Evolutionary conservation across 1,140 invertebrate species (phyloP).

Genomic region (Aphelenchoides besseyi): DNA sequence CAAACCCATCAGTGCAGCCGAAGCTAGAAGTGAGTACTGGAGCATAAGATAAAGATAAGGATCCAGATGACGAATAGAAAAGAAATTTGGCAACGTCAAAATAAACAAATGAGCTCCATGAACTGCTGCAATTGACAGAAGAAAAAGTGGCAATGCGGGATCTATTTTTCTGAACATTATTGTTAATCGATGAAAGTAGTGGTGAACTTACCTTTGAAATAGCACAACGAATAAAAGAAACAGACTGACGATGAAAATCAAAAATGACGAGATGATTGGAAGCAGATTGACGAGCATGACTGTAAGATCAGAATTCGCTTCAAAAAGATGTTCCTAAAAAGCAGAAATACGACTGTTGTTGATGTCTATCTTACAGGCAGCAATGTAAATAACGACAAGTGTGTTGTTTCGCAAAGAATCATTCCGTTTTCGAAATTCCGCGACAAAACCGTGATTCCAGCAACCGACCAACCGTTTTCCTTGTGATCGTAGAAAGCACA

Average conservation of each 20-base stretch:
- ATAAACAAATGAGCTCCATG: conserved; percentile 26
- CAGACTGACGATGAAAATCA: conserved; percentile 26
- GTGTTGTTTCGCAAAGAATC: conserved; percentile 39
- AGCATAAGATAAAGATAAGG: conserved; percentile 27
- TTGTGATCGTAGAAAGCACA: conserved; percentile 46
- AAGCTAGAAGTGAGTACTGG: conserved; percentile 29
- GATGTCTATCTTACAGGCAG: conserved; percentile 35
- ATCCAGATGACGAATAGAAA: conserved; percentile 16
- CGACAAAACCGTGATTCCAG: conserved; percentile 47
- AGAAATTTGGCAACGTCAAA: conserved; percentile 22
- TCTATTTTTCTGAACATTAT: conserved; percentile 18
- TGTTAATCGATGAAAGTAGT: background rate
- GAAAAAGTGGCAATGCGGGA: conserved; percentile 24
- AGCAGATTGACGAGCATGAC: conserved; percentile 21
- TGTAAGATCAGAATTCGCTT: conserved; percentile 2
- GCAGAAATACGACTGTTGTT: background rate
- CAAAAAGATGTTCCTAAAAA: conserved; percentile 41
- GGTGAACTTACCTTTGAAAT: conserved; percentile 29
- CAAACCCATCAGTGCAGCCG: conserved; percentile 31
- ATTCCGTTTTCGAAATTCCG: conserved; percentile 43
- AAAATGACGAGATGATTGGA: conserved; percentile 30
- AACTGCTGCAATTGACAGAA: conserved; percentile 25
- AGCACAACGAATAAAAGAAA: conserved; percentile 33
- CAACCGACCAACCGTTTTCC: conserved; percentile 41
- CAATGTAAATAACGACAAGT: conserved; percentile 42